Conservation (phyloP, 2,888 invertebrate genomes). For the Pollenia angustigena region DNA sequence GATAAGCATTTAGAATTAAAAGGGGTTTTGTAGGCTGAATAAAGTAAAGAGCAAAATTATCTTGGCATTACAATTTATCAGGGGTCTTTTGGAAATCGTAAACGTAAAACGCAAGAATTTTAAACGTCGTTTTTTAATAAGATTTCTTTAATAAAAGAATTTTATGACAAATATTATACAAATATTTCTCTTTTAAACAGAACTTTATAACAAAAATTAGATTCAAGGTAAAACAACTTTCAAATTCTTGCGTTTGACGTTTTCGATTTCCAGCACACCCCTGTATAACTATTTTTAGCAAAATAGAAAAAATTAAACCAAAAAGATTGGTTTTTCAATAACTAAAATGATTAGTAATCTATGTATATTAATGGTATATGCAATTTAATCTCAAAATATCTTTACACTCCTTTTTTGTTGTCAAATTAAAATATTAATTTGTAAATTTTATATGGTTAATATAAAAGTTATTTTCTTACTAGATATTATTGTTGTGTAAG, state of each 20-base stretch:
- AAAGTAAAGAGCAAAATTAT: not conserved
- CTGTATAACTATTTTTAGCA: conserved; percentile 1
- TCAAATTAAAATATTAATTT: conserved; percentile 60
- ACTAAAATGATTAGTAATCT: not conserved
- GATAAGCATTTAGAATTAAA: not conserved
- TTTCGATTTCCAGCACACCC: too few relatives aligned
- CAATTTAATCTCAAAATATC: conserved; percentile 17
- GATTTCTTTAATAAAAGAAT: too few relatives aligned
- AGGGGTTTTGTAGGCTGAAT: not conserved
- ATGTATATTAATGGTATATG: not conserved
- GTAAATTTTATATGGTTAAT: conserved; percentile 59
- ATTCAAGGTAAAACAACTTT: too few relatives aligned
- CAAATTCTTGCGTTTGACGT: too few relatives aligned
- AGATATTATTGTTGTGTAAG: conserved; percentile 46
- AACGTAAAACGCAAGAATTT: too few relatives aligned
- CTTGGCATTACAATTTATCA: not conserved
- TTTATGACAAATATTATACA: too few relatives aligned
- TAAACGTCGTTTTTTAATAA: too few relatives aligned
- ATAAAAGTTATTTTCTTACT: conserved; percentile 20
- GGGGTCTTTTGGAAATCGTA: too few relatives aligned
- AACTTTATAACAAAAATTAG: too few relatives aligned
- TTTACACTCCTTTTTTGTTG: conserved; percentile 35
- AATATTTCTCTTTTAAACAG: too few relatives aligned
- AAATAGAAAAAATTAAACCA: not conserved
- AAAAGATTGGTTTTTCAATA: not conserved